Evolutionary conservation across 2,113 vertebrate genomes (phyloP), one percentile per base, ranked within the genome.

Genomic region (Eupsittula cactorum): DNA sequence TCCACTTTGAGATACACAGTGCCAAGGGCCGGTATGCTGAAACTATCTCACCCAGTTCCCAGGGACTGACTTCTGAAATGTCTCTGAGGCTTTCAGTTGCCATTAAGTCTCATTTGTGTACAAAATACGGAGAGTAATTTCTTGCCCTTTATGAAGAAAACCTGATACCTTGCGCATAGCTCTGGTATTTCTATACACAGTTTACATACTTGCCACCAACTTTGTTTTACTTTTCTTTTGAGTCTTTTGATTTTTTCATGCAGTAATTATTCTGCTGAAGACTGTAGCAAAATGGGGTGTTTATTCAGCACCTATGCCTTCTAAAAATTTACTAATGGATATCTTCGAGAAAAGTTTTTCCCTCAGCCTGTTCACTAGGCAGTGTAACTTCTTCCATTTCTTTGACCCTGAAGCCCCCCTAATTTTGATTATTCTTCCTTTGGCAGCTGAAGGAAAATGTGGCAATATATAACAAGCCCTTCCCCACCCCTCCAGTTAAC

Each of bases 301-400:
- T 97, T 97, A 96, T 90, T 93, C 93, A 93, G 70, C 83, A 93
- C 92, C 60, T 88, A 47, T 78, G 63, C 67, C 62, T 80, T 96
- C 95, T 96, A 96, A 97, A 97, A 97, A 96, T 93, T 96, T 97
- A 95, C 90, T 89, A 90, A 96, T 69, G 55, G 91, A 96, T 29
- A 85, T 62, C 5, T 85, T 88, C 82, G 60, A 4, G 21, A 84
- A 85, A 86, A 41, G 35, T 21, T 89, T 92, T 96, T 64, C 73
- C 60, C 59, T 78, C 50, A 63, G 70, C 47, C 55, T 81, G 59
- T 91, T 92, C 81, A 76, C 87, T 71, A 84, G 59, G 37, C 95
- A 95, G n/a, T 0, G 0, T 89, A 95, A 90, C 16, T 81, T 93
- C 78, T 96, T 93, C 94, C 76, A 73, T 82, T 83, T 79, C 77